phyloP scores from a whole-genome alignment of 2,888 invertebrate species.

The Hemithea aestivaria region DNA sequence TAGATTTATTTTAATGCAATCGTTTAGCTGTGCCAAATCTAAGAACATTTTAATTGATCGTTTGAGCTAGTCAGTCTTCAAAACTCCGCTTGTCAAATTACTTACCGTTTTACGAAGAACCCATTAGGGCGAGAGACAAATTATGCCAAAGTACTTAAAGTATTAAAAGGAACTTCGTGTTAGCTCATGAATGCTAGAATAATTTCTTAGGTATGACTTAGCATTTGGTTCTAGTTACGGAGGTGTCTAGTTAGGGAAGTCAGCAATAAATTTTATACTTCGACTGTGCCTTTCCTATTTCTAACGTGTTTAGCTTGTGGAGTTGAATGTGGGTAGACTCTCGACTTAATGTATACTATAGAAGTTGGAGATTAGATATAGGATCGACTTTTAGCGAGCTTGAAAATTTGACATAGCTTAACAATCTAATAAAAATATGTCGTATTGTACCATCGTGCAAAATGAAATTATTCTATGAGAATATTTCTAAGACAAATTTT shows the following conservation, averaged over 20 bases:
- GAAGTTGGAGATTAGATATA: conserved; percentile 45
- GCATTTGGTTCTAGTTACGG: conserved; percentile 41
- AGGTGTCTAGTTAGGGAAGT: conserved; percentile 68
- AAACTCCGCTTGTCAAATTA: conserved; percentile 35
- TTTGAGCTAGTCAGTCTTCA: conserved; percentile 30
- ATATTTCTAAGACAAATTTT: too few species aligned
- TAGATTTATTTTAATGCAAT: conserved; percentile 35
- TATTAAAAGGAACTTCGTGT: conserved; percentile 31
- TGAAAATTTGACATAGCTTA: too few species aligned
- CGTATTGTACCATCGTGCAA: too few species aligned
- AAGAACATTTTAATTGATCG: conserved; percentile 34
- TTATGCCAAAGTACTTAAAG: conserved; percentile 34
- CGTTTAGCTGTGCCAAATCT: conserved; percentile 66
- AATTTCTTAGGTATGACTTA: conserved; percentile 36
- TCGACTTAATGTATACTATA: conserved; percentile 67
- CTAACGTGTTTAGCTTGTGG: conserved; percentile 75
- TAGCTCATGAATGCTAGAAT: conserved; percentile 31
- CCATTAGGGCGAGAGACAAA: conserved; percentile 27
- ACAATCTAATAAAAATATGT: too few species aligned
- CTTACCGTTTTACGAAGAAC: conserved; percentile 28
- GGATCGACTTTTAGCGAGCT: neutral
- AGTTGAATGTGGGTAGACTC: conserved; percentile 62
- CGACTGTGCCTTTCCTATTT: conserved; percentile 79
- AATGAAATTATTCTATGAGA: too few species aligned
- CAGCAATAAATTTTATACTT: conserved; percentile 79